Conservation (phyloP, 2,113 vertebrate species). For the Alethe castanea region DNA sequence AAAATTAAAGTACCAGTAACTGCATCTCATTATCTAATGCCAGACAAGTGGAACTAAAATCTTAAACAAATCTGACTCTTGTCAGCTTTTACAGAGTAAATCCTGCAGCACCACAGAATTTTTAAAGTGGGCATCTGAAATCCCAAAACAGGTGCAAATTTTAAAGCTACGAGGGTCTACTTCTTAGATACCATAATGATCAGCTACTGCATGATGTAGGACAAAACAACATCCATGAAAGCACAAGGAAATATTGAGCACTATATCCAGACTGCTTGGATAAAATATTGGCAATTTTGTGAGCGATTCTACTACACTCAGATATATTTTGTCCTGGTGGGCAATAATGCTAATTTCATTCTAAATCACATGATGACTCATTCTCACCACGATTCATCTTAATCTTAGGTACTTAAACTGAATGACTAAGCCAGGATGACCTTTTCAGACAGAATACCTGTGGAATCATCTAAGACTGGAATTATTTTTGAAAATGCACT, state of each 20-base stretch:
- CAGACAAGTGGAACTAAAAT: neutral
- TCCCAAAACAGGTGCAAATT: neutral
- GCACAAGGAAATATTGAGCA: neutral
- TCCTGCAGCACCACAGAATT: neutral
- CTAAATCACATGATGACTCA: neutral
- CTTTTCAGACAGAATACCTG: neutral
- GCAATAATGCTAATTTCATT: neutral
- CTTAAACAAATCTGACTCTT: neutral
- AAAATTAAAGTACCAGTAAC: neutral
- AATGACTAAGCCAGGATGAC: neutral
- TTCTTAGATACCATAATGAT: neutral
- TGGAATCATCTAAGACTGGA: neutral
- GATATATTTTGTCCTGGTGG: neutral
- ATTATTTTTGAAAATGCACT: neutral
- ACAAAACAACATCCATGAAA: neutral
- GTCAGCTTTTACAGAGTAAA: neutral
- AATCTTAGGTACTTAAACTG: neutral
- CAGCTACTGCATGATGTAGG: neutral
- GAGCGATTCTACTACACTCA: neutral
- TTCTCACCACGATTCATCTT: neutral
- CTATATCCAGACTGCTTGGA: neutral
- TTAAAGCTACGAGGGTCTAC: neutral
- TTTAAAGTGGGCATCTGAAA: neutral
- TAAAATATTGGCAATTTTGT: neutral
- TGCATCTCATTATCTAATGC: neutral